Base-by-base conservation (phyloP, 2,797 vertebrate species). In the Melanotaenia maccullochi region DNA sequence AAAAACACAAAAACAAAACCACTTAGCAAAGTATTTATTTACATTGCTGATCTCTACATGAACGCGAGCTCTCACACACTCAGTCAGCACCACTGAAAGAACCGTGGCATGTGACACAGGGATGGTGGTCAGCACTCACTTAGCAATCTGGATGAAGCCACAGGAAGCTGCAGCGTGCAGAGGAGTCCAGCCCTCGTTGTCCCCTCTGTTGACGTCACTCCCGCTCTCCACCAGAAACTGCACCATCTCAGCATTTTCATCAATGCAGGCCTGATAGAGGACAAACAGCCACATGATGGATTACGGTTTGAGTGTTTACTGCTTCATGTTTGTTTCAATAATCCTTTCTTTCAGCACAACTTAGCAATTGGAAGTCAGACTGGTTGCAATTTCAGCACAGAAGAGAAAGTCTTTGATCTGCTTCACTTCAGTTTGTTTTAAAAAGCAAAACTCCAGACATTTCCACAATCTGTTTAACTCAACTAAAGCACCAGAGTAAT, bases 161-260 rank as follows among this genome's bases (percentile, higher is more conserved):
- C 95, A 96, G 76, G 95, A 95, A 1, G 94, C 94, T 0, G 94
- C 92, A 16, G 95, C 94, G 3, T 95, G 95, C 71, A 95, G 91
- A 56, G 95, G 95, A 72, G 95, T 96, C 95, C 95, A 96, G 77
- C 95, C 95, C 87, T 96, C 95, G 4, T 96, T 96, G 90, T 96
- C 95, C 47, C 94, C 94, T 78, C 91, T 82, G 91, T 94, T 96
- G 61, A 96, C 93, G 0, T 92, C 87, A 49, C 95, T 95, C 22
- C 95, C 95, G 33, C 89, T 95, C 85, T 96, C 95, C 81, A 96
- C 94, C 79, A 96, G 92, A 68, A 96, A 96, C 92, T 96, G 91
- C 66, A 96, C 95, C 95, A 96, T 95, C 74, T 96, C 95, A 13
- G 93, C 84, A 25, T 96, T 96, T 81, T 96, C 95, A 75, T 96